Evolutionary conservation across 2,888 invertebrate genomes (phyloP), one percentile per base, ranked within the genome.

Genomic region (Abscondita cerata): DNA sequence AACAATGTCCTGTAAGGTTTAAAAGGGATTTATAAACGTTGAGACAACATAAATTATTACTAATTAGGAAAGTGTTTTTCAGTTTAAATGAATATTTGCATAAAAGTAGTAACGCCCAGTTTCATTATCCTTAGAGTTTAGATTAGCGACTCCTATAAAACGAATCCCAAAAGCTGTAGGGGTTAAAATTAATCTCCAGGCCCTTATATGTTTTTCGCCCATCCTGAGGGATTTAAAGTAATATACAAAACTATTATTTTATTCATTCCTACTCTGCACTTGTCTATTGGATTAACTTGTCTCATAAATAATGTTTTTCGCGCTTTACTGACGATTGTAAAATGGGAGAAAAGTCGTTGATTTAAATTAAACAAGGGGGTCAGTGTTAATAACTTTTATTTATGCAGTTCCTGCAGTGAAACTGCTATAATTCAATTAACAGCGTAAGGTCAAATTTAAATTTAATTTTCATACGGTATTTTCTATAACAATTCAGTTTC

Each of bases 101-200:
- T 64, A 50, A 60, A 64, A 57, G 51, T 46, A 41, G 46, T 56
- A 52, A 53, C 57, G 31, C 57, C 53, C 50, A 51, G 44, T 60
- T 57, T 38, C 53, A 52, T 51, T 64, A 64, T 59, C 25, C 56
- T 20, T 18, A 50, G 18, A 38, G 53, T 50, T 40, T 50, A 55
- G 59, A 56, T 59, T 58, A 62, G 62, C 52, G 57, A 52, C 51
- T 58, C 46, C 46, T 36, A 62, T 62, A 62, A 65, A 65, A 48
- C 48, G 54, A 60, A 65, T 65, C 65, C 59, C 60, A 59, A 60
- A 57, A 44, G 59, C 20, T 47, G 25, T 12, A 16, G 36, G 36
- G 57, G 52, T 56, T 40, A 9, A 40, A 52, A 62, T 62, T 54
- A 62, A 62, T 62, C 62, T 57, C 59, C 20, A 19, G 60, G 18